A percentile compares a stretch with the other conserved stretches of the same genome.
phyloP scores from a whole-genome alignment of 1,140 invertebrate genomes.

The Lamellibrachia luymesi region DNA sequence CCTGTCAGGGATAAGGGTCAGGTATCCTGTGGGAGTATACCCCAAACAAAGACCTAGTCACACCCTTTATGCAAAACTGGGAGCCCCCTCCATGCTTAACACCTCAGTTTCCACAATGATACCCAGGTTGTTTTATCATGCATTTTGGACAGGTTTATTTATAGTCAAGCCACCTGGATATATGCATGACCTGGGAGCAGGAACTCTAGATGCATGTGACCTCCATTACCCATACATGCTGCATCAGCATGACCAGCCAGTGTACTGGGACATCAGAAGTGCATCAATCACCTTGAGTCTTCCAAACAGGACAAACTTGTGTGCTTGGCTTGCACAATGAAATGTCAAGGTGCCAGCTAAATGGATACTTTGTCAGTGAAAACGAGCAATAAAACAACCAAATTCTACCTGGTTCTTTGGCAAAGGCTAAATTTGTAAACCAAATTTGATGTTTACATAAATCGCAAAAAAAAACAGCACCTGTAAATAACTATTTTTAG shows the following conservation, averaged over 20 bases:
- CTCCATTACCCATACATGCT: not conserved
- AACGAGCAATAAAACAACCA: not conserved
- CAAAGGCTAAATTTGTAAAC: not conserved
- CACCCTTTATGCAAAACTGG: not conserved
- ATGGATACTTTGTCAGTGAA: not conserved
- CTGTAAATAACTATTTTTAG: conserved; percentile 1
- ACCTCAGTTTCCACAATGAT: not conserved
- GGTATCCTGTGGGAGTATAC: not conserved
- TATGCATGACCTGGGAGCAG: not conserved
- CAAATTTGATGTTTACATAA: not conserved
- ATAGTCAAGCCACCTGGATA: not conserved
- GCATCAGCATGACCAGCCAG: not conserved
- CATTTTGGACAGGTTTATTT: not conserved
- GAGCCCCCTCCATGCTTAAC: not conserved
- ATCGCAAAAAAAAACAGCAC: not conserved
- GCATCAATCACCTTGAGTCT: not conserved
- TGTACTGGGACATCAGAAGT: not conserved
- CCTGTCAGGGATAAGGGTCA: not conserved
- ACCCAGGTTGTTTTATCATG: not conserved
- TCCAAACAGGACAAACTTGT: not conserved
- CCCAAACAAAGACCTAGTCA: not conserved
- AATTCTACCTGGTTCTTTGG: not conserved
- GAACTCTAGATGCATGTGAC: not conserved
- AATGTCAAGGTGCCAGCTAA: not conserved
- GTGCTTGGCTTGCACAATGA: not conserved